Percentiles rank a stretch among this genome's conserved stretches.
Conservation (phyloP, 2,797 vertebrate species). For the Chiroxiphia lanceolata region DNA sequence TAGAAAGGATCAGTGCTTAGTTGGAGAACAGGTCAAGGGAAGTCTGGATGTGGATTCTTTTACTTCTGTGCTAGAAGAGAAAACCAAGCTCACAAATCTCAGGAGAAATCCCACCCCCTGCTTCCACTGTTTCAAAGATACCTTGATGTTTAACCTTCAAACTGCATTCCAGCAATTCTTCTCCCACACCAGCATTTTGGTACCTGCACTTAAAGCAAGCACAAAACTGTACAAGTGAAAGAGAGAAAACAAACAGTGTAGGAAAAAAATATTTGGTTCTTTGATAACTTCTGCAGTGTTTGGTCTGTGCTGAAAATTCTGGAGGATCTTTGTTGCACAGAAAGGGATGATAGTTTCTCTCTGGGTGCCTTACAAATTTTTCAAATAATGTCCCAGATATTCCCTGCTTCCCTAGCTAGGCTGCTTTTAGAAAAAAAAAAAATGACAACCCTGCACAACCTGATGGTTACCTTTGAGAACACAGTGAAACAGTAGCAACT, state of each 20-base stretch:
- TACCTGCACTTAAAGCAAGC: background rate
- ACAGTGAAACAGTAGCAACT: too few relatives aligned
- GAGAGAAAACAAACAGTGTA: background rate
- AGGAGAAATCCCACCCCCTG: fast-evolving
- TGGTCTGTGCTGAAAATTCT: background rate
- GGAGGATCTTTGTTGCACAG: background rate
- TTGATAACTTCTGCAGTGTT: background rate
- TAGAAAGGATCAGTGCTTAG: background rate
- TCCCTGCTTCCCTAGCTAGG: background rate
- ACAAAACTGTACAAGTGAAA: background rate
- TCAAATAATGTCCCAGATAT: background rate
- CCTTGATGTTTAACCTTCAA: conserved; percentile 19
- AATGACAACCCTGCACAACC: background rate
- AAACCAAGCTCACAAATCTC: background rate
- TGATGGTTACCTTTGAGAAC: background rate
- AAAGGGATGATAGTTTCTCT: background rate
- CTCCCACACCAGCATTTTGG: background rate
- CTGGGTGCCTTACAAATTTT: background rate
- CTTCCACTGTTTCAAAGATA: background rate
- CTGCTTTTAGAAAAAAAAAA: background rate
- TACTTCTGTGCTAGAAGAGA: background rate
- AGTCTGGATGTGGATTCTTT: background rate
- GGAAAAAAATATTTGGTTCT: background rate
- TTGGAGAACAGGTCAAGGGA: background rate
- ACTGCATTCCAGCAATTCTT: background rate